Base-by-base conservation (phyloP, 2,888 invertebrate species). In the Pterostichus niger region DNA sequence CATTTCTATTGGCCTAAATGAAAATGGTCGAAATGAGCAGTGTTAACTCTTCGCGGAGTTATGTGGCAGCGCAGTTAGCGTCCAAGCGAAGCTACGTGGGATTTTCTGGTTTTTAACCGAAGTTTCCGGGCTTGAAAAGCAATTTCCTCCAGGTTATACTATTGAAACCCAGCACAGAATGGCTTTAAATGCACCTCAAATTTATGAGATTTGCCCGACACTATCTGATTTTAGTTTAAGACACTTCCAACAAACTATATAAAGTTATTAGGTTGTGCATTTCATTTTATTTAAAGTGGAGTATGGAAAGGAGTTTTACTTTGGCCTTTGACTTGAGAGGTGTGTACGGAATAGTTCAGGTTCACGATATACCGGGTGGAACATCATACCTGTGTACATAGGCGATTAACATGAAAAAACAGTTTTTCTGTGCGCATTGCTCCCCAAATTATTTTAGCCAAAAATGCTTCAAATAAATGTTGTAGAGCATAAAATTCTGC, bases 111-210 rank as follows among this genome's bases (percentile, higher is more conserved):
- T 64, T 64, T 64, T 64, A 64, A 64, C 64, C 64, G 64, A 35
- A 64, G 64, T 64, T 64, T 64, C 64, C 64, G 64, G 64, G 64
- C 64, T 64, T 64, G 64, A 11, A 64, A 64, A 64, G 64, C 64
- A 64, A 64, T 64, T 64, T 64, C 64, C 64, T 64, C 64, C 64
- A 35, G 64, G 64, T 33, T 10, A 17, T 56, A 56, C 56, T 56
- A 56, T 56, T 56, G 56, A 56, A 13, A 13, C 17, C 56, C 56
- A 17, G 17, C 56, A 56, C 15, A 6, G 15, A 64, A 15, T 64
- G 64, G 64, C 64, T 64, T 64, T 64, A 64, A 64, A 64, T 64
- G 17, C 64, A n/a, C 35, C 35, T 10, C n/a, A 33, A 64, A 64
- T 64, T 64, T 64, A 64, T 64, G 64, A 64, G 64, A 33, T 64